Percentiles rank a stretch among this genome's conserved stretches.
These are phyloP conservation scores for Planococcus citri DNA, from an alignment of 1,140 invertebrate genomes.

Conservation along the genomic window DNA sequence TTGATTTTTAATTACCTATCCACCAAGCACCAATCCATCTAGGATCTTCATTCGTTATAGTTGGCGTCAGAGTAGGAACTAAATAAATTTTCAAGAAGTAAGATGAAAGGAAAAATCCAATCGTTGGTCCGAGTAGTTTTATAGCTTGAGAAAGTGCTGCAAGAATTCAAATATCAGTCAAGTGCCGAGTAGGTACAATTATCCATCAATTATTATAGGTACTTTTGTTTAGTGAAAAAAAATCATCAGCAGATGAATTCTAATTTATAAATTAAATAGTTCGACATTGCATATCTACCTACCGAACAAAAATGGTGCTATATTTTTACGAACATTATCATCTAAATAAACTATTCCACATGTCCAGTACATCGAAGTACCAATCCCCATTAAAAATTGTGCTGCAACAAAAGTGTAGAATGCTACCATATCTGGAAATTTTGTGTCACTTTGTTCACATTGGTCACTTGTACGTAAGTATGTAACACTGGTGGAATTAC, in stretches of 20 bases:
- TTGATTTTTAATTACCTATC: conserved; percentile 47
- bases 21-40: conserved; percentile 68
- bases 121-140: conserved; percentile 54
- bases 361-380: conserved; percentile 29
- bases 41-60: conserved; percentile 52
- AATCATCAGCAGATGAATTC: too few species aligned
- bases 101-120: conserved; percentile 53
- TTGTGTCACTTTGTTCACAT: neutral
- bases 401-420: conserved; percentile 22
- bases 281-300: conserved; percentile 17
- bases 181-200: too few species aligned
- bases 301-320: conserved; percentile 30
- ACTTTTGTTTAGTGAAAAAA: too few species aligned
- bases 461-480: neutral
- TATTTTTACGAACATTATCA: conserved; percentile 31
- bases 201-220: too few species aligned
- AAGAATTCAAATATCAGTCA: conserved; percentile 24
- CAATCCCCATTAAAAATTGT: conserved; percentile 28
- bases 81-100: conserved; percentile 55
- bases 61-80: conserved; percentile 50
- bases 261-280: too few species aligned
- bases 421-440: neutral
- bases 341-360: conserved; percentile 32
- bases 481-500: neutral
- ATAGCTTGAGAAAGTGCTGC: conserved; percentile 53